phyloP scores from a whole-genome alignment of 2,113 vertebrate genomes.

The Rhinopomastus cyanomelas region DNA sequence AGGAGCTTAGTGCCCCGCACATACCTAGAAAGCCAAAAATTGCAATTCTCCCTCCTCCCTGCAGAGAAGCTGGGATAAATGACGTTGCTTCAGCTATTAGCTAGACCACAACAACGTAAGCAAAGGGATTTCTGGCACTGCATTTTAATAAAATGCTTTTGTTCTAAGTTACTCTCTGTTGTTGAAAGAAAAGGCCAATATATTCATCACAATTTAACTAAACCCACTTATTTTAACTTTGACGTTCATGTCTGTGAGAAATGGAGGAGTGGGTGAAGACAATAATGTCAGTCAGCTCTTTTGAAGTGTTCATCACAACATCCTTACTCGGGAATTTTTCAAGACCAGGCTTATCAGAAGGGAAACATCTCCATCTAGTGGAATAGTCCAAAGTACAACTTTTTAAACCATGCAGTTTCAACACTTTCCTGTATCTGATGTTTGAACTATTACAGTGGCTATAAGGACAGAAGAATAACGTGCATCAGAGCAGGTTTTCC shows the following conservation, averaged over 20 bases:
- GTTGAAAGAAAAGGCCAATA: neutral
- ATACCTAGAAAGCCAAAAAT: neutral
- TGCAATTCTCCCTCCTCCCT: neutral
- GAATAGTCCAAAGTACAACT: neutral
- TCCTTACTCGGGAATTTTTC: neutral
- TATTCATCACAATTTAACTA: neutral
- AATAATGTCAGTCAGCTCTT: neutral
- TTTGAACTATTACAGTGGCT: neutral
- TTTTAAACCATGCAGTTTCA: neutral
- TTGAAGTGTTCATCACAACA: neutral
- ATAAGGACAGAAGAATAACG: neutral
- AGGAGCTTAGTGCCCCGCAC: neutral
- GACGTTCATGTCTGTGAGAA: neutral
- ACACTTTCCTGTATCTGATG: neutral
- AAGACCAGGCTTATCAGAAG: neutral
- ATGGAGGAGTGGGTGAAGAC: conserved; percentile 9
- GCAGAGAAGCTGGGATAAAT: neutral
- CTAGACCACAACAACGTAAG: conserved; percentile 8
- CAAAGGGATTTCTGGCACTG: neutral
- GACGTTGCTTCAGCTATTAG: neutral
- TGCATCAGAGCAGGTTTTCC: neutral
- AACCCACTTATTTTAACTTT: neutral
- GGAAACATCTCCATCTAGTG: conserved; percentile 60
- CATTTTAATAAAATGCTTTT: neutral
- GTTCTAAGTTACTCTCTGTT: neutral